These are phyloP conservation scores for Pipistrellus pipistrellus DNA, from an alignment of 2,797 vertebrate genomes.

Conservation along the genomic window DNA sequence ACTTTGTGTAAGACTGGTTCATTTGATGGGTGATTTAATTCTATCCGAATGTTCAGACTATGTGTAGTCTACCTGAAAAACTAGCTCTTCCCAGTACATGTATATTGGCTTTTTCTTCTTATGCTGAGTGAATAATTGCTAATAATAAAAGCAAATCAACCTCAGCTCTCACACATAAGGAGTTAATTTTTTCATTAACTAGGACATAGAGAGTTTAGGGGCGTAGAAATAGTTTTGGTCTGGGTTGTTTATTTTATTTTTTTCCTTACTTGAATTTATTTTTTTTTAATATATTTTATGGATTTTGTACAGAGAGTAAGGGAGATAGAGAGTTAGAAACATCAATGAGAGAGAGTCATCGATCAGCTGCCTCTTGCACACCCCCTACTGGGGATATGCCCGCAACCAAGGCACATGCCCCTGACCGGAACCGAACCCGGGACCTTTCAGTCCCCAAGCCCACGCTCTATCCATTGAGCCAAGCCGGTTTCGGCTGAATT, in stretches of 20 bases:
- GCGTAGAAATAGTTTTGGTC: constrained; percentile 8
- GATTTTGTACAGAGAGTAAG: too few relatives aligned
- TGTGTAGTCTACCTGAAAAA: constrained; percentile 66
- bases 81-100: constrained; percentile 68
- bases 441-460: too few relatives aligned
- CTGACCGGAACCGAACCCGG: too few relatives aligned
- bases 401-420: too few relatives aligned
- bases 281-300: too few relatives aligned
- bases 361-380: too few relatives aligned
- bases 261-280: not conserved
- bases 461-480: too few relatives aligned
- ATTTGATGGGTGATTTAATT: constrained; percentile 83
- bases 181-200: constrained; percentile 69
- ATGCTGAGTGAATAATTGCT: constrained; percentile 68
- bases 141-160: constrained; percentile 60
- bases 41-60: constrained; percentile 55
- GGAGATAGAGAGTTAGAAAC: too few relatives aligned
- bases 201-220: constrained; percentile 49
- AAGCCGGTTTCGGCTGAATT: too few relatives aligned
- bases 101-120: constrained; percentile 67
- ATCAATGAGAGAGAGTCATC: too few relatives aligned
- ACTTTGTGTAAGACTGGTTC: constrained; percentile 54
- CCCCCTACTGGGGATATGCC: too few relatives aligned
- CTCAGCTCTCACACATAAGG: constrained; percentile 30
- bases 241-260: not conserved